Evolutionary conservation across 1,140 invertebrate species (phyloP), one percentile per base, ranked within the genome.

Genomic region (Trichogramma pretiosum): DNA sequence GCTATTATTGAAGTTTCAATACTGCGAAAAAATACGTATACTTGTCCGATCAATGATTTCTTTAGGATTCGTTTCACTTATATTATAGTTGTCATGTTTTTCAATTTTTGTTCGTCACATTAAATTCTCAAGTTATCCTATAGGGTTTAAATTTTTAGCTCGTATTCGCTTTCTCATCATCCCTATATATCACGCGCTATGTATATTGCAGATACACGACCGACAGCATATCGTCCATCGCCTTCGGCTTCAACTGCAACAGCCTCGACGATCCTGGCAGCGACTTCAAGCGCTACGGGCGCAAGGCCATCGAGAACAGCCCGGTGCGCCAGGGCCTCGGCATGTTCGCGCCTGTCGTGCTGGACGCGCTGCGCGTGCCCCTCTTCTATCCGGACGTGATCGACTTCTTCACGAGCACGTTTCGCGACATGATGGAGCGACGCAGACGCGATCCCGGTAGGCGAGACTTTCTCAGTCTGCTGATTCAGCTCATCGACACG

Each of bases 211-310:
- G 68, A 19, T 80, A 71, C 48, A 74, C 75, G 1, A 75, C 77
- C 45, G 80, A 82, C 53, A 67, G 75, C 1, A 80, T 81, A 28
- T 72, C 73, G 5, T 67, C 65, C n/a, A 72, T 74, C 44, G 73
- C 70, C 21, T 78, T 76, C 59, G 75, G 75, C 10, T 57, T 77
- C 4, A 58, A 74, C 5, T 60, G 67, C 0, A 61, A 70, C 37
- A 63, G 66, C 8, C 58, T 71, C 14, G 53, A 56, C 11, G 55
- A 75, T 49, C 43, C 44, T 10, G 24, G 61, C 8, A 46, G 35
- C 23, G 50, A 50, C 14, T 61, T 64, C 43, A 9, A n/a, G 7
- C 11, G 28, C 18, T 40, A 47, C 8, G 46, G 28, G n/a, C 3
- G 7, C 2, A 8, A 32, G 40, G 18, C 19, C 3, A 18, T 32